Evolutionary conservation across 2,113 vertebrate species (phyloP).

Genomic region (Caranx ignobilis): DNA sequence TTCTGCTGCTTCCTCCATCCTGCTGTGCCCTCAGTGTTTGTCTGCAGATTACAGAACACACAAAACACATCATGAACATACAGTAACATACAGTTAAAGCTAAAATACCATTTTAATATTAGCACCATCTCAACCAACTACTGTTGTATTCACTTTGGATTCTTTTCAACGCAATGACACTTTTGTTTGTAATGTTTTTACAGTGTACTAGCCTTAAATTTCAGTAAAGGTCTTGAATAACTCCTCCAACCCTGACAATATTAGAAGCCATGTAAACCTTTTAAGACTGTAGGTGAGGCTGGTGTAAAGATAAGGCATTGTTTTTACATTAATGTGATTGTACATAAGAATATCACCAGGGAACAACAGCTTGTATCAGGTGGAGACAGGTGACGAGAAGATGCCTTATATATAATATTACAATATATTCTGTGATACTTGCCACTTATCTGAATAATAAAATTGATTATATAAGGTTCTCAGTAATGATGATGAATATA

Average conservation of each 20-base stretch:
- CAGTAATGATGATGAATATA: too few relatives aligned
- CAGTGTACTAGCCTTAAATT: too few relatives aligned
- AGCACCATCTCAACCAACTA: not conserved
- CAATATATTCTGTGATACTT: not conserved
- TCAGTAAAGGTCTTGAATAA: not conserved
- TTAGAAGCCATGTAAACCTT: not conserved
- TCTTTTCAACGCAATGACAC: too few relatives aligned
- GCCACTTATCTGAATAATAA: not conserved
- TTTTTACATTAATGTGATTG: too few relatives aligned
- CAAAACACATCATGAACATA: not conserved
- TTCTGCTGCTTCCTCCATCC: conserved; percentile 65
- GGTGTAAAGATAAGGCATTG: not conserved
- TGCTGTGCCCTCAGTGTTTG: not conserved
- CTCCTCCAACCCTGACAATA: not conserved
- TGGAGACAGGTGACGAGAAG: too few relatives aligned
- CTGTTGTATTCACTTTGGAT: not conserved
- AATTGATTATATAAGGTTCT: too few relatives aligned
- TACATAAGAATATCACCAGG: too few relatives aligned
- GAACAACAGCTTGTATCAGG: too few relatives aligned
- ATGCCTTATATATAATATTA: too few relatives aligned
- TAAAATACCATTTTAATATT: not conserved
- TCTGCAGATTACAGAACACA: not conserved
- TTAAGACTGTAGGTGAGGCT: not conserved
- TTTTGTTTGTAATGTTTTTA: too few relatives aligned
- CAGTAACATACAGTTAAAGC: not conserved